phyloP scores from a whole-genome alignment of 2,113 vertebrate species.

The Corapipo altera region DNA sequence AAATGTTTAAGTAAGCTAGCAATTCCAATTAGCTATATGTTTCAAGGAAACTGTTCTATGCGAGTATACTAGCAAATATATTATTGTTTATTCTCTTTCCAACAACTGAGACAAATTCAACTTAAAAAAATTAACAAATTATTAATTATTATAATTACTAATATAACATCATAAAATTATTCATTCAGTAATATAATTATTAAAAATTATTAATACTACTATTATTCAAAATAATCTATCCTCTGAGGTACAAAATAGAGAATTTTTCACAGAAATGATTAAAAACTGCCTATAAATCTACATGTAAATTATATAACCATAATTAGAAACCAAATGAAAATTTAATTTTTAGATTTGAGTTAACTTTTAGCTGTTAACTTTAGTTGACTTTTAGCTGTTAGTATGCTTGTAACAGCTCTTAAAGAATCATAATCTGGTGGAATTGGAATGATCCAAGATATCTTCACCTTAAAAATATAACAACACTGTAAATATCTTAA shows the following conservation, averaged over 20 bases:
- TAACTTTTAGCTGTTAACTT: too few species aligned
- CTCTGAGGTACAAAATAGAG: not conserved
- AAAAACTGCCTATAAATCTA: not conserved
- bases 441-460: not conserved
- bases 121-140: too few species aligned
- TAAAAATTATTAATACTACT: not conserved
- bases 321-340: not conserved
- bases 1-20: not conserved
- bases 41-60: not conserved
- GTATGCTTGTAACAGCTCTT: not conserved
- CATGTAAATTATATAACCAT: not conserved
- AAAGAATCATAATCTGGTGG: not conserved
- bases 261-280: not conserved
- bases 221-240: not conserved
- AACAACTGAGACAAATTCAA: not conserved
- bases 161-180: not conserved
- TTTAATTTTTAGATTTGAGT: not conserved
- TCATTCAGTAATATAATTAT: not conserved
- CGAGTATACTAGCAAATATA: not conserved
- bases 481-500: not conserved
- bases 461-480: not conserved
- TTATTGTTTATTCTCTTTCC: not conserved
- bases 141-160: not conserved
- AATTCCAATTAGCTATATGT: not conserved
- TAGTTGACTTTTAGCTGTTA: not conserved